A percentile compares a stretch with the other conserved stretches of the same genome.
Evolutionary conservation across 2,113 vertebrate genomes (phyloP).

Genomic region (Albula glossodonta): DNA sequence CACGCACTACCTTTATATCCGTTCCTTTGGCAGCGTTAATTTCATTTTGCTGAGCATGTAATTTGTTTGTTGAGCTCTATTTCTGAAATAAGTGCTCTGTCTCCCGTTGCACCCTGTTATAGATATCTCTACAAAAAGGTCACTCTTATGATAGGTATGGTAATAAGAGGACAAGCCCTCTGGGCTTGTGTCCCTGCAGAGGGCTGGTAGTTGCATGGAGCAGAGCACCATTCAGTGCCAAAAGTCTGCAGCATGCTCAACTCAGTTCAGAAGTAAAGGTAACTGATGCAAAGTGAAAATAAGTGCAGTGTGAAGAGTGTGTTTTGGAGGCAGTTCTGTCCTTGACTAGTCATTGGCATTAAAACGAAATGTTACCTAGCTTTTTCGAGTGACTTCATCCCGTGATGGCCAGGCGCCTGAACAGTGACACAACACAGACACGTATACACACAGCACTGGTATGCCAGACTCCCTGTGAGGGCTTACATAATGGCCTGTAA

Average conservation of each 20-base stretch:
- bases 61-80: not conserved
- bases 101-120: not conserved
- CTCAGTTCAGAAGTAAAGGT: slow-evolving; percentile 34
- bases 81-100: not conserved
- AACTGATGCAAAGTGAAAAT: not conserved
- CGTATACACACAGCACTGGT: no score
- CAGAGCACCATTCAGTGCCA: slow-evolving; percentile 35
- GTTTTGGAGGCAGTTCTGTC: no score
- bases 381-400: no score
- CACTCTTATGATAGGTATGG: not conserved
- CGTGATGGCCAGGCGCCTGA: slow-evolving; percentile 44
- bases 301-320: no score
- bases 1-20: not conserved
- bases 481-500: not conserved
- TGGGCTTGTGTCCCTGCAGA: slow-evolving; percentile 27
- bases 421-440: slow-evolving; percentile 42
- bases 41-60: not conserved
- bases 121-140: not conserved
- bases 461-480: not conserved
- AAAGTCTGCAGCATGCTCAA: slow-evolving; percentile 46
- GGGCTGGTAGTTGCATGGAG: slow-evolving; percentile 53
- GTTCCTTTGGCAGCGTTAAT: not conserved
- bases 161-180: not conserved
- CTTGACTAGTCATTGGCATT: no score
- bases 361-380: no score